These are phyloP conservation scores for Drosophila erecta DNA, from an alignment of 1,140 invertebrate genomes.

Conservation along the genomic window DNA sequence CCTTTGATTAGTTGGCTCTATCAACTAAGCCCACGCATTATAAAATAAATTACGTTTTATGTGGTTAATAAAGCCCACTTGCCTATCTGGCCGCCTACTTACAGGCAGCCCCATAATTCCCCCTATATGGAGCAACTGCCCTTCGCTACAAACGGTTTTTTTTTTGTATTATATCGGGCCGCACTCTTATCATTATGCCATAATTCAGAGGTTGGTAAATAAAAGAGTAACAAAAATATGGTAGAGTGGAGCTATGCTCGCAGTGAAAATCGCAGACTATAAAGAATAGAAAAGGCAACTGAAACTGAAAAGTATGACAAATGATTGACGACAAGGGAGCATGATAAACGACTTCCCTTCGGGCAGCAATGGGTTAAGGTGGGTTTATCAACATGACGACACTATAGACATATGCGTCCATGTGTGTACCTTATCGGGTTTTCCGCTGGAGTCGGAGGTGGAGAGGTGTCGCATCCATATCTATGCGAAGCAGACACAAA, in stretches of 20 bases:
- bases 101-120: neutral
- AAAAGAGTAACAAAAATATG: constrained; percentile 28
- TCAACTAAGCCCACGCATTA: constrained; percentile 63
- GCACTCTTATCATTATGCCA: constrained; percentile 50
- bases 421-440: constrained; percentile 52
- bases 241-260: constrained; percentile 6
- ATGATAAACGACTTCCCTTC: constrained; percentile 66
- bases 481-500: constrained; percentile 38
- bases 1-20: constrained; percentile 38
- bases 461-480: constrained; percentile 42
- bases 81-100: constrained; percentile 60
- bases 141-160: constrained; percentile 34
- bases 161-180: constrained; percentile 10
- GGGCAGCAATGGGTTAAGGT: constrained; percentile 66
- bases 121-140: constrained; percentile 64
- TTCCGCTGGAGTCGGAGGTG: neutral
- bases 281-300: constrained; percentile 15
- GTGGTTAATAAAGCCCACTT: constrained; percentile 55
- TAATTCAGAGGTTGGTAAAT: constrained; percentile 38
- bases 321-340: constrained; percentile 70
- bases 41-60: constrained; percentile 61
- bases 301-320: constrained; percentile 57
- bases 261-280: constrained; percentile 11
- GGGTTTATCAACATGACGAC: constrained; percentile 44
- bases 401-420: constrained; percentile 17